Conservation (phyloP, 2,888 invertebrate genomes). For the Liopterus haemorrhoidalis region DNA sequence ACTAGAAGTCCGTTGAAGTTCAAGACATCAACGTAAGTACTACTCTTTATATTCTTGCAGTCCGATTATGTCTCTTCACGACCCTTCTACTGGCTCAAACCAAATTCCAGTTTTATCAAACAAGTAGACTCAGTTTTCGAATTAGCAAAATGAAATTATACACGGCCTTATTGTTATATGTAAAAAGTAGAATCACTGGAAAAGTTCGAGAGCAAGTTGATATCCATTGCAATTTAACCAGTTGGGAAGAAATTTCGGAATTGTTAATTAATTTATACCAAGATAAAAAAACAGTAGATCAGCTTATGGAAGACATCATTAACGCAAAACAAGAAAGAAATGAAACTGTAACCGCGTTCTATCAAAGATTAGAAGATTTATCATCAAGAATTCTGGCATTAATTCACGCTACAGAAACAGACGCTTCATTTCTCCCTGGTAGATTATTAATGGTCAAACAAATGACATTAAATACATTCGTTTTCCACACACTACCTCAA, state of each 20-base stretch:
- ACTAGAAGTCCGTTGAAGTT: too few relatives aligned
- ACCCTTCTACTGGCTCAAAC: too few relatives aligned
- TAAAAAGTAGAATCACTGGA: conserved; percentile 23
- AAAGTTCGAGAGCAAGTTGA: conserved; percentile 24
- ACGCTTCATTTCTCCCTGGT: conserved; percentile 14
- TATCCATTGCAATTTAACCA: conserved; percentile 20
- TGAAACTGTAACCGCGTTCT: conserved; percentile 23
- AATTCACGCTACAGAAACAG: conserved; percentile 12
- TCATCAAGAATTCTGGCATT: conserved; percentile 15
- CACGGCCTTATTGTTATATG: conserved; percentile 16
- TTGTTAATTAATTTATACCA: conserved; percentile 23
- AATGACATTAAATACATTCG: conserved; percentile 21
- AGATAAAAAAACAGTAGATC: conserved; percentile 23
- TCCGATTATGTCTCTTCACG: too few relatives aligned
- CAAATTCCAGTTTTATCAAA: conserved; percentile 27
- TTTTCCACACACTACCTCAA: conserved; percentile 22
- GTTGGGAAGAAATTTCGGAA: conserved; percentile 21
- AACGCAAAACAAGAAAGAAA: conserved; percentile 17
- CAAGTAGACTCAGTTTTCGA: conserved; percentile 25
- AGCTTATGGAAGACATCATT: conserved; percentile 21
- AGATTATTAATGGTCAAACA: conserved; percentile 21
- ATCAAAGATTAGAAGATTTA: conserved; percentile 24
- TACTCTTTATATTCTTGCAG: too few relatives aligned
- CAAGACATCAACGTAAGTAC: too few relatives aligned
- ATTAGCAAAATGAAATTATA: conserved; percentile 18